Evolutionary conservation across 2,888 invertebrate species (phyloP).

Genomic region (Euplexia lucipara): DNA sequence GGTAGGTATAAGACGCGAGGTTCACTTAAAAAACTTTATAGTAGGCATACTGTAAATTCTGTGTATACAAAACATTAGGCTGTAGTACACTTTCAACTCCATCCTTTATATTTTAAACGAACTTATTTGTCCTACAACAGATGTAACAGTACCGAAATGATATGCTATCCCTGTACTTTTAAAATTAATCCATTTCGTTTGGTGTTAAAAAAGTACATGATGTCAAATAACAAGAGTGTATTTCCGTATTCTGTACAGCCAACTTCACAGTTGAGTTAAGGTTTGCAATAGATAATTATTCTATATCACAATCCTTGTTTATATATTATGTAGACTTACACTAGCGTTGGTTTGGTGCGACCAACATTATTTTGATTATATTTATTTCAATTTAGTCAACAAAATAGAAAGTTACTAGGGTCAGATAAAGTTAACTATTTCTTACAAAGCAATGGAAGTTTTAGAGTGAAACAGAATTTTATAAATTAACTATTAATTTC

Average conservation of each 20-base stretch:
- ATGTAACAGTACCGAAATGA: constrained; percentile 33
- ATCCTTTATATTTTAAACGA: constrained; percentile 48
- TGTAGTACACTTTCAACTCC: constrained; percentile 29
- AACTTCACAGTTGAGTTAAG: constrained; percentile 58
- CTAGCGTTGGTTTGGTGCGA: constrained; percentile 71
- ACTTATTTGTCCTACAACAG: constrained; percentile 25
- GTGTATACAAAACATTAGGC: neutral
- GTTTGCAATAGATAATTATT: constrained; percentile 79
- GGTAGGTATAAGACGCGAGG: neutral
- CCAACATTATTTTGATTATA: constrained; percentile 67
- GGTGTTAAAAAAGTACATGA: constrained; percentile 57
- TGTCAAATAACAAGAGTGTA: constrained; percentile 52
- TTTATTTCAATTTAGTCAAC: constrained; percentile 36
- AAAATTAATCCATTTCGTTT: constrained; percentile 39
- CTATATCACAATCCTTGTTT: constrained; percentile 85
- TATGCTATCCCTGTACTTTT: constrained; percentile 59
- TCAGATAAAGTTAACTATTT: no score
- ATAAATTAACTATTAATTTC: no score
- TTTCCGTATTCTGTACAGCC: constrained; percentile 44
- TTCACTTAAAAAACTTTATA: constrained; percentile 8
- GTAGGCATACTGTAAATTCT: constrained; percentile 23
- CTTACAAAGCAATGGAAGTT: no score
- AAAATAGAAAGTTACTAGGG: no score
- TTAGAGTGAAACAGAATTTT: no score
- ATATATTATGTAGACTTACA: constrained; percentile 73